phyloP scores from a whole-genome alignment of 2,113 vertebrate genomes.

The Strix uralensis region DNA sequence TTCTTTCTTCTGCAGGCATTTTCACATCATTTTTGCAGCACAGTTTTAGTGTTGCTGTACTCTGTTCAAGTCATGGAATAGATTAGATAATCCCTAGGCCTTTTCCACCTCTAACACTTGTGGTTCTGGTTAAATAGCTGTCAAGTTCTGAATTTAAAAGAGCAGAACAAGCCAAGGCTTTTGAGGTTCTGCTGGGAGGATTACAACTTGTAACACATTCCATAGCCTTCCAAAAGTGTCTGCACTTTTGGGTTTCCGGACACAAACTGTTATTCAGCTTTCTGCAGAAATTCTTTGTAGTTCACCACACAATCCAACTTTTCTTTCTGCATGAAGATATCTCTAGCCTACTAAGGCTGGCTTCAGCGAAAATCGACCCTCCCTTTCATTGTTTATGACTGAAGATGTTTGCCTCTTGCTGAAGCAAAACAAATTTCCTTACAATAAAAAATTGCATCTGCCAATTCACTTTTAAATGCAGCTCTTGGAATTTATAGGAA shows the following conservation, averaged over 20 bases:
- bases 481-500: constrained; percentile 12
- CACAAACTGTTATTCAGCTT: not conserved
- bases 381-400: not conserved
- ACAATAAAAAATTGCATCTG: not conserved
- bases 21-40: not conserved
- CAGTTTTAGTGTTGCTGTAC: not conserved
- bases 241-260: not conserved
- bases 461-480: not conserved
- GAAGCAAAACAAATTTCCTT: constrained; percentile 28
- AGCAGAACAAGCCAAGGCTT: constrained; percentile 49
- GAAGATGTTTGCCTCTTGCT: not conserved
- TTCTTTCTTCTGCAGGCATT: not conserved
- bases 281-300: not conserved
- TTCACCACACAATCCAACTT: not conserved
- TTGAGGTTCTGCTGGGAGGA: constrained; percentile 60
- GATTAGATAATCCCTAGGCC: constrained; percentile 50
- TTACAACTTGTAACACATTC: constrained; percentile 31
- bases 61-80: not conserved
- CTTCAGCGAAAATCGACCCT: not conserved
- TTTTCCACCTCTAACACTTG: constrained; percentile 38
- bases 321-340: not conserved
- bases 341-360: not conserved
- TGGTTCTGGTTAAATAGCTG: constrained; percentile 57
- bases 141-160: constrained; percentile 43
- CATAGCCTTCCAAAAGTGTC: not conserved